Base-by-base conservation (phyloP, 2,113 vertebrate species). In the Cyphomyrus discorhynchus region DNA sequence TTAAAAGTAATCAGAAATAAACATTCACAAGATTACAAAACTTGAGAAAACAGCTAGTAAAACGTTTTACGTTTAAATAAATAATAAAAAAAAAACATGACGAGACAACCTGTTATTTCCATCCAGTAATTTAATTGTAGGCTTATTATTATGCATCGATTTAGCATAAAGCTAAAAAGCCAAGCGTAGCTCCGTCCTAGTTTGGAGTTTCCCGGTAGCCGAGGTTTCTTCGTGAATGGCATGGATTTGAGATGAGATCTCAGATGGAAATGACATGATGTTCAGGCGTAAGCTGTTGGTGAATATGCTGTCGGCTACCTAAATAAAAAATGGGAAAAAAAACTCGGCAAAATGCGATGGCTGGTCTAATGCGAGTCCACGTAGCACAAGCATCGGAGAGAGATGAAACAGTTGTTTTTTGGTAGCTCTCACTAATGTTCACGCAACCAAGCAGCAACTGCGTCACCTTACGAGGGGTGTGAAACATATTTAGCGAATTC, bases 51-150 rank as follows among this genome's bases (percentile, higher is more conserved):
- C 45, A 24, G 8, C 5, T 47, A 47, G 17, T 47, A 47, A 82
- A 19, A 39, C 77, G 21, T 45, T 47, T 21, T 46, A n/a, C 15
- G 8, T 10, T 21, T 10, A 21, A 84, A 47, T 42, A 46, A 50
- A 11, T 31, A 45, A 45, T 45, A 47, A 47, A 53, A 56, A 53
- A 83, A 83, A 84, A 45, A n/a, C 42, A 45, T 11, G 21, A 84
- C 15, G 70, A 84, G 21, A 84, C 82, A 84, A 84, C 82, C 82
- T 84, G 21, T 84, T 84, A 84, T 84, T 84, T 47, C 82, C 82
- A 84, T 42, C 82, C 47, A 84, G 21, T 47, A 11, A 24, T 47
- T 47, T 84, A 24, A 46, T n/a, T 24, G 82, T 46, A 70, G 62
- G 9, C 10, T 11, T 27, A 84, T 46, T 10, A 42, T 42, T 42